Evolutionary conservation across 2,797 vertebrate genomes (phyloP).

Genomic region (Cuculus canorus): DNA sequence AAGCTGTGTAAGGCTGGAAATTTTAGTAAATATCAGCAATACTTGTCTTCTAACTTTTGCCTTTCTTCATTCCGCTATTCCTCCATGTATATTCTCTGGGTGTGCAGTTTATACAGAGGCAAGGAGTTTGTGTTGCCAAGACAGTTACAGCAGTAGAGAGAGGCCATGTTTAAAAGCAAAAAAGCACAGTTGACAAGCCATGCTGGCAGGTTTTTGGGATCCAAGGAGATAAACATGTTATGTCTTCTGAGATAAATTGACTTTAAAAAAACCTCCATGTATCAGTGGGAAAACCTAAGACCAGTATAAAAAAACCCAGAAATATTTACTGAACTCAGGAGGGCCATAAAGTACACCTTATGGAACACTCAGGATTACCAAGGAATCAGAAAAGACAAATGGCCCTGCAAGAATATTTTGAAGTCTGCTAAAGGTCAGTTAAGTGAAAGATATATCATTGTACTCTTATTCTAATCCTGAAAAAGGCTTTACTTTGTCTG

Average conservation of each 20-base stretch:
- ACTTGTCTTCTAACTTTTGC: neutral
- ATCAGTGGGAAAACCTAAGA: neutral
- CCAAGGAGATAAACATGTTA: neutral
- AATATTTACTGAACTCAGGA: neutral
- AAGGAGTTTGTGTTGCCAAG: neutral
- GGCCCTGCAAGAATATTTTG: neutral
- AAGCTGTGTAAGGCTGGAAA: neutral
- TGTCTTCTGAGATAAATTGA: neutral
- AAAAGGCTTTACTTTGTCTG: neutral
- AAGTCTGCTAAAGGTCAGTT: neutral
- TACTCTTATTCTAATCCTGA: neutral
- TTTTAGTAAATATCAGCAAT: neutral
- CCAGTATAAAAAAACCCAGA: accelerated
- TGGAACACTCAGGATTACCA: neutral
- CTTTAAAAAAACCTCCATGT: neutral
- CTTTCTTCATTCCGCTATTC: neutral
- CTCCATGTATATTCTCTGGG: neutral
- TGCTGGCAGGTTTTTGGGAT: neutral
- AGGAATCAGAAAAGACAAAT: neutral
- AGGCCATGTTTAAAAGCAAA: neutral
- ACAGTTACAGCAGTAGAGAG: neutral
- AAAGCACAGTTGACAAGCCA: neutral
- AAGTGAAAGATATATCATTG: neutral
- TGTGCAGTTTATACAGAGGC: neutral
- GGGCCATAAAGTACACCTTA: neutral